phyloP scores from a whole-genome alignment of 2,113 vertebrate species.

The Vulpes vulpes region DNA sequence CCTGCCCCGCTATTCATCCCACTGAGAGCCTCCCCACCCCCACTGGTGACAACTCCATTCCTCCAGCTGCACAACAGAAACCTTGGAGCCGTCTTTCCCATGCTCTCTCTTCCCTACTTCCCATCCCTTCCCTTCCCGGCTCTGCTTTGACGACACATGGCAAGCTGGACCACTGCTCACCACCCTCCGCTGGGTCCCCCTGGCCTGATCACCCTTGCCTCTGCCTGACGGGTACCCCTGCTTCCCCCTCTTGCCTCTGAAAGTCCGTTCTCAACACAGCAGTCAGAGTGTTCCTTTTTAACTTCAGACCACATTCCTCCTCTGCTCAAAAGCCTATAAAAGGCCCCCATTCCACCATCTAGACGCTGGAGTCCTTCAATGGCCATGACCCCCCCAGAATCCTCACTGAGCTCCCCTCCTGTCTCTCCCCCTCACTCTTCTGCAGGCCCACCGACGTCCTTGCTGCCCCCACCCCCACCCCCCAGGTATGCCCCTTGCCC shows the following conservation, averaged over 20 bases:
- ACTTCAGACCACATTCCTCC: not conserved
- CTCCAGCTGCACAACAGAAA: not conserved
- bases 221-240: not conserved
- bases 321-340: not conserved
- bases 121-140: not conserved
- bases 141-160: not conserved
- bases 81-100: no score
- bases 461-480: not conserved
- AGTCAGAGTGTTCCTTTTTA: not conserved
- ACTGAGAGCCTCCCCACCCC: not conserved
- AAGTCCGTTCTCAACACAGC: not conserved
- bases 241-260: not conserved
- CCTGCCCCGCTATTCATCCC: not conserved
- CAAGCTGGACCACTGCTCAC: rapidly evolving
- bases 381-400: rapidly evolving
- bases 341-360: not conserved
- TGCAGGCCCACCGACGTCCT: not conserved
- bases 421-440: no score
- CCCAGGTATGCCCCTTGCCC: no score
- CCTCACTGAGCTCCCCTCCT: not conserved
- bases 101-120: not conserved
- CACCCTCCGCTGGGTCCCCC: rapidly evolving
- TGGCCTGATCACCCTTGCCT: no score
- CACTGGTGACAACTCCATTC: not conserved
- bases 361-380: not conserved